Percentiles rank a stretch among this genome's conserved stretches.
Evolutionary conservation across 2,797 vertebrate genomes (phyloP).

Genomic region (Urophycis tenuis): DNA sequence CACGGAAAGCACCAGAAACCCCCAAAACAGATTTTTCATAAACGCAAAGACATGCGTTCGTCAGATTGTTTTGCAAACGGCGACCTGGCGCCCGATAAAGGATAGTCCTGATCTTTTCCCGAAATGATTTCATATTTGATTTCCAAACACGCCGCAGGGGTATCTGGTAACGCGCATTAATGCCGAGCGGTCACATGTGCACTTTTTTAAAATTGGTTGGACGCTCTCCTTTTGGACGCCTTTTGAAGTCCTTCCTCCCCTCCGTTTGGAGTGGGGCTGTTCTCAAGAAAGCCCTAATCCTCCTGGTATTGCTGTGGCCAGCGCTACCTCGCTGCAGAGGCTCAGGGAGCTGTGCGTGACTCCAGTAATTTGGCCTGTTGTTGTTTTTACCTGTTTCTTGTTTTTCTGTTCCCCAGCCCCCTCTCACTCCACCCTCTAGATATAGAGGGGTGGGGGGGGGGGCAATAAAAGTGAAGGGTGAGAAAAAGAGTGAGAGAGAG

Average conservation of each 20-base stretch:
- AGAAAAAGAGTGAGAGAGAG: not conserved
- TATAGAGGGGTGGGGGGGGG: slow-evolving; percentile 36
- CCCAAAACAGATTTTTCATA: slow-evolving; percentile 33
- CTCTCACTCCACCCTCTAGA: slow-evolving; percentile 22
- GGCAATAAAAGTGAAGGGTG: not conserved
- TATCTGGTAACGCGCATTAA: slow-evolving; percentile 59
- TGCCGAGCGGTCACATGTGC: slow-evolving; percentile 53
- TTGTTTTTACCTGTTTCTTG: slow-evolving; percentile 70
- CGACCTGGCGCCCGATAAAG: slow-evolving; percentile 53
- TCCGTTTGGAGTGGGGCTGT: slow-evolving; percentile 41
- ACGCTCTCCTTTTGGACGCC: slow-evolving; percentile 33
- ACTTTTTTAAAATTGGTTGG: slow-evolving; percentile 48
- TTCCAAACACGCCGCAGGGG: slow-evolving; percentile 62
- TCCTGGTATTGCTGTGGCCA: slow-evolving; percentile 54
- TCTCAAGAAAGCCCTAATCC: slow-evolving; percentile 62
- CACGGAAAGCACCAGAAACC: slow-evolving; percentile 43
- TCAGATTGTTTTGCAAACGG: slow-evolving; percentile 42
- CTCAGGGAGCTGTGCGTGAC: slow-evolving; percentile 57
- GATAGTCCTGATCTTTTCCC: slow-evolving; percentile 51
- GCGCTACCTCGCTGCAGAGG: slow-evolving; percentile 42
- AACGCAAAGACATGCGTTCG: slow-evolving; percentile 51
- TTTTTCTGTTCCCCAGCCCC: slow-evolving; percentile 45
- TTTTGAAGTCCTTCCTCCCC: slow-evolving; percentile 66
- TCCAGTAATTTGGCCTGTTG: slow-evolving; percentile 58
- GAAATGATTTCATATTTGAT: slow-evolving; percentile 65